Conservation (phyloP, 2,888 invertebrate genomes). For the Slavum lentiscoides region DNA sequence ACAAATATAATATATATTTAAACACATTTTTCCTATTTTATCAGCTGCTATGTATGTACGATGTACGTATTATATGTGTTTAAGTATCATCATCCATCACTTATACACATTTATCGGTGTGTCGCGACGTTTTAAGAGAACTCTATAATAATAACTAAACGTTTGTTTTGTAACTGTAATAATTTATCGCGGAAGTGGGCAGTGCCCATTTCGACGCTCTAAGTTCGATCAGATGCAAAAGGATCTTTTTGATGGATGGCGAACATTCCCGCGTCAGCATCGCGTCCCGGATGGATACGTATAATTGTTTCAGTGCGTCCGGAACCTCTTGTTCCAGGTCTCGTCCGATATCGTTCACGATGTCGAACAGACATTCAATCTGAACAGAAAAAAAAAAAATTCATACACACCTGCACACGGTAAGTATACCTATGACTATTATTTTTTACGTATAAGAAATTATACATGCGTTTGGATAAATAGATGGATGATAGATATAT, state of each 20-base stretch:
- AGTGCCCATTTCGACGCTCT: slow-evolving; percentile 90
- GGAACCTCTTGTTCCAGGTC: slow-evolving; percentile 83
- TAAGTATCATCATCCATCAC: too few species aligned
- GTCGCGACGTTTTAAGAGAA: too few species aligned
- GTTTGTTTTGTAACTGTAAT: slow-evolving; percentile 71
- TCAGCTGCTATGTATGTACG: too few species aligned
- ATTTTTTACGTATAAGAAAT: too few species aligned
- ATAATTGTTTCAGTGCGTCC: slow-evolving; percentile 76
- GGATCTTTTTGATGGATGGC: slow-evolving; percentile 77
- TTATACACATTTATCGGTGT: too few species aligned
- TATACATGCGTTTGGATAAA: too few species aligned
- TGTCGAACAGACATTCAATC: slow-evolving; percentile 88
- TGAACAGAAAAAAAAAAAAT: slow-evolving; percentile 58
- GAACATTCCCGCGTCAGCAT: slow-evolving; percentile 77
- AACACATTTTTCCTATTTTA: too few species aligned
- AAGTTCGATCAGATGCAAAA: slow-evolving; percentile 86
- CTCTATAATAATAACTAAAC: not conserved
- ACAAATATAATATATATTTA: too few species aligned
- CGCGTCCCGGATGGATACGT: slow-evolving; percentile 80
- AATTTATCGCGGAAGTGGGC: slow-evolving; percentile 84
- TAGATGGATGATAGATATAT: too few species aligned
- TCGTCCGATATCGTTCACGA: slow-evolving; percentile 83
- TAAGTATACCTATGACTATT: too few species aligned
- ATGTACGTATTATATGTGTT: too few species aligned
- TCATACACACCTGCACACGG: too few species aligned